A percentile compares a stretch with the other conserved stretches of the same genome.
phyloP scores from a whole-genome alignment of 1,140 invertebrate genomes.

The Drosophila ohnishii region DNA sequence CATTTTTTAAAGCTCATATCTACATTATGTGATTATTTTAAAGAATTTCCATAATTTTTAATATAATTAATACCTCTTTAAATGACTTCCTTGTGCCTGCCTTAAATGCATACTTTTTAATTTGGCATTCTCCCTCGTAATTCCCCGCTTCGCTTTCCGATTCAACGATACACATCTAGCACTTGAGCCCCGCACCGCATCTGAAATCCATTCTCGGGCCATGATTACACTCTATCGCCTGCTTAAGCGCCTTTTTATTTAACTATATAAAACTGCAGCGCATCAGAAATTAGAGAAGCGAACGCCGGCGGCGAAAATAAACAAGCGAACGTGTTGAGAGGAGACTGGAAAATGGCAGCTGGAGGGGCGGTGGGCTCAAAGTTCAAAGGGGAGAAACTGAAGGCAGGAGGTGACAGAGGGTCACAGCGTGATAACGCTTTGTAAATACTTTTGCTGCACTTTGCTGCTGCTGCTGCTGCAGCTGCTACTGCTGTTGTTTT shows the following conservation, averaged over 20 bases:
- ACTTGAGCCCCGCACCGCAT: slow-evolving; percentile 1
- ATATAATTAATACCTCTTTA: background rate
- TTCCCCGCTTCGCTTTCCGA: slow-evolving; percentile 5
- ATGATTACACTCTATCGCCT: slow-evolving; percentile 66
- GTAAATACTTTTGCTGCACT: slow-evolving; percentile 80
- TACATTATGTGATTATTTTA: background rate
- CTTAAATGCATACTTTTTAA: slow-evolving; percentile 28
- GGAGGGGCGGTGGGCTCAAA: slow-evolving; percentile 5
- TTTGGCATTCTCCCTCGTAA: slow-evolving; percentile 9
- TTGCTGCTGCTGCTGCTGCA: slow-evolving; percentile 50
- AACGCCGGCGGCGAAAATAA: slow-evolving; percentile 75
- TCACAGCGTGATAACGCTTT: slow-evolving; percentile 77
- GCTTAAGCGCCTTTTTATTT: slow-evolving; percentile 67
- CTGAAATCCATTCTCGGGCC: slow-evolving; percentile 29
- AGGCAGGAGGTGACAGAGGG: slow-evolving; percentile 34
- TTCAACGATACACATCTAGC: background rate
- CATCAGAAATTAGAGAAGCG: slow-evolving; percentile 76
- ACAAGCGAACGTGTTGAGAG: slow-evolving; percentile 65
- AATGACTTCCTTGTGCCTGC: background rate
- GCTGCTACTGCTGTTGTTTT: slow-evolving; percentile 33
- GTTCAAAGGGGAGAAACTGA: slow-evolving; percentile 29
- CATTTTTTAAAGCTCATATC: too few species aligned
- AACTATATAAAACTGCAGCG: slow-evolving; percentile 75
- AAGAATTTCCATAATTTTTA: background rate
- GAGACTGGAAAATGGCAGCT: background rate